Evolutionary conservation across 2,113 vertebrate genomes (phyloP).

Genomic region (Oxyura jamaicensis): DNA sequence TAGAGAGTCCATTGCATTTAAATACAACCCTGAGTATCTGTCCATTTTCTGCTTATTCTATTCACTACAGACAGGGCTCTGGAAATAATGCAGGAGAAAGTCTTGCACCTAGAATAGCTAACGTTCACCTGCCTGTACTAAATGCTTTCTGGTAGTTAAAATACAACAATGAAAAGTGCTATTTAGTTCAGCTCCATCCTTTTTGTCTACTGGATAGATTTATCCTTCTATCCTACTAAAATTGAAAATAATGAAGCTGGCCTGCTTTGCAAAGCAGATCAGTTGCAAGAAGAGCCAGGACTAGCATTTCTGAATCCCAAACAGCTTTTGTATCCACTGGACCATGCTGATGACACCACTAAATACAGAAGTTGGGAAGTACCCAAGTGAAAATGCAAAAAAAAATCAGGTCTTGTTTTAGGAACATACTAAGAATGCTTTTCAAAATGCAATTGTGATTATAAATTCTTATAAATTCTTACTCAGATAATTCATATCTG

Average conservation of each 20-base stretch:
- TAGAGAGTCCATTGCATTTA: not conserved
- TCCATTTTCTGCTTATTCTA: not conserved
- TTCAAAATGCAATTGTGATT: not conserved
- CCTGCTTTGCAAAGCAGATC: conserved; percentile 3
- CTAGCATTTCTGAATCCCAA: not conserved
- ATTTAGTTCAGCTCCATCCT: not conserved
- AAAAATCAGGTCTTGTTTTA: not conserved
- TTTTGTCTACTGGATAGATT: not conserved
- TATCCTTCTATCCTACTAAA: conserved; percentile 13
- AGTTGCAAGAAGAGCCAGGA: not conserved
- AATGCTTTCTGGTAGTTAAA: not conserved
- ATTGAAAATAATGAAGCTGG: not conserved
- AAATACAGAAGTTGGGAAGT: not conserved
- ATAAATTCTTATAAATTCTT: not conserved
- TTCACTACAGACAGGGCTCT: not conserved
- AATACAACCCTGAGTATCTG: not conserved
- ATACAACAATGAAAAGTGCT: not conserved
- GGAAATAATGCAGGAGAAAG: not conserved
- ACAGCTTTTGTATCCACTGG: not conserved
- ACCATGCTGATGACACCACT: not conserved
- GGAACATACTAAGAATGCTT: not conserved
- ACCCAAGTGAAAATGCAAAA: not conserved
- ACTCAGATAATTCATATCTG: not conserved
- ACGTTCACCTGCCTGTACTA: not conserved
- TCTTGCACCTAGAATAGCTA: not conserved